Conservation (phyloP, 92 coral and sea anemone genomes). For the Epizoanthus illoricatus region DNA sequence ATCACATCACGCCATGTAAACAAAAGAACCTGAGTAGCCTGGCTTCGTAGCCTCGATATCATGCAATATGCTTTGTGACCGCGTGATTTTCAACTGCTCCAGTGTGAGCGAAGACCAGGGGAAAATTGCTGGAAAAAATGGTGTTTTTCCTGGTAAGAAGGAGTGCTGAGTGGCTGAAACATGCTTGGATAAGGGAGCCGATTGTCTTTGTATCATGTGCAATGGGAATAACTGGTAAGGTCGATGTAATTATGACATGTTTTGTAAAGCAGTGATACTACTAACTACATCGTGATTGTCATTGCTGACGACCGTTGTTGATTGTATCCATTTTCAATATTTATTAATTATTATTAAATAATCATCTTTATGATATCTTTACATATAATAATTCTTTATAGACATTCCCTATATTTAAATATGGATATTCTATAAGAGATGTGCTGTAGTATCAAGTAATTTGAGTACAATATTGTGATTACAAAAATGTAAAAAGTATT, state of each 20-base stretch:
- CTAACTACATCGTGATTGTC: too few species aligned
- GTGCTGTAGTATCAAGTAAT: too few species aligned
- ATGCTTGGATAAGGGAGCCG: constrained; percentile 93
- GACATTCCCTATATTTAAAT: too few species aligned
- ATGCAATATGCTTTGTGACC: constrained; percentile 29
- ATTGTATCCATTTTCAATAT: too few species aligned
- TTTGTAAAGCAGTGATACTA: not conserved
- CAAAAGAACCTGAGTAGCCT: constrained; percentile 23
- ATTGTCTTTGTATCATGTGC: constrained; percentile 81
- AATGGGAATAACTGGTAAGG: constrained; percentile 85
- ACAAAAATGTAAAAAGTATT: too few species aligned
- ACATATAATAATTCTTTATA: too few species aligned
- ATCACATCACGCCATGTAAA: not conserved
- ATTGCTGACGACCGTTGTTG: too few species aligned
- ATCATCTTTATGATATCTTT: too few species aligned
- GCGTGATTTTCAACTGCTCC: not conserved
- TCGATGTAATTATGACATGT: constrained; percentile 2
- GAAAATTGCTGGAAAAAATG: constrained; percentile 42
- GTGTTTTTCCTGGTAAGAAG: constrained; percentile 55
- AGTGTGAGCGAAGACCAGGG: not conserved
- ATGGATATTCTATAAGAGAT: too few species aligned
- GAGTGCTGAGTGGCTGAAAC: constrained; percentile 76
- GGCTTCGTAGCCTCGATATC: constrained; percentile 31
- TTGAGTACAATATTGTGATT: too few species aligned
- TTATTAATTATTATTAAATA: too few species aligned